phyloP scores from a whole-genome alignment of 2,888 invertebrate genomes.

The Heteromyza rotundicornis region DNA sequence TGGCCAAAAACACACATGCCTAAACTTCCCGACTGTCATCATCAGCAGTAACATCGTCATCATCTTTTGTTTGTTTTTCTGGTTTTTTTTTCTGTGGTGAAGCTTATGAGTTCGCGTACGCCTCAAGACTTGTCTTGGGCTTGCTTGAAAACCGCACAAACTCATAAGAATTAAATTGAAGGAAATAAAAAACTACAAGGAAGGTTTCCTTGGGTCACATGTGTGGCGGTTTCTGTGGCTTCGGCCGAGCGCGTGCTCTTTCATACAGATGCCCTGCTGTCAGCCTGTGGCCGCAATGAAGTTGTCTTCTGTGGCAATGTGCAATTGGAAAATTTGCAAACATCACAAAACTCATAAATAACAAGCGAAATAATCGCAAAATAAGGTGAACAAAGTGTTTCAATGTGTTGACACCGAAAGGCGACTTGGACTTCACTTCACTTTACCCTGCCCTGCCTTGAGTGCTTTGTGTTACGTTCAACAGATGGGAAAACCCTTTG shows the following conservation, averaged over 20 bases:
- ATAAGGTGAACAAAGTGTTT: constrained; percentile 18
- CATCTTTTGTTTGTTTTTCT: neutral
- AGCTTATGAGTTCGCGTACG: neutral
- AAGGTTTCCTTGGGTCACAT: constrained; percentile 17
- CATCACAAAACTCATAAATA: constrained; percentile 56
- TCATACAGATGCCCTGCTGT: no score
- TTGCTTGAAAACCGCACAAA: constrained; percentile 20
- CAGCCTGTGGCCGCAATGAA: no score
- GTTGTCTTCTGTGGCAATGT: constrained; percentile 42
- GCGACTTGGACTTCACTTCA: no score
- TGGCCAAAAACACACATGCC: neutral
- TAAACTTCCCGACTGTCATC: neutral
- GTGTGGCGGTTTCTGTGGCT: neutral
- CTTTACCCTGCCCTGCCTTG: no score
- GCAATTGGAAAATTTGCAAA: constrained; percentile 44
- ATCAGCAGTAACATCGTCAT: neutral
- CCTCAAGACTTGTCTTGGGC: neutral
- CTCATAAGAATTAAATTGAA: constrained; percentile 28
- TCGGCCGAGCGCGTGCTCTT: neutral
- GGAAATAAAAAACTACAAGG: constrained; percentile 15
- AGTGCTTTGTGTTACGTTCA: no score
- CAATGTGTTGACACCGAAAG: constrained; percentile 18
- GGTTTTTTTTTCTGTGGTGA: neutral
- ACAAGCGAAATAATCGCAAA: constrained; percentile 30
- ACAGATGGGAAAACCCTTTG: no score